Evolutionary conservation across 1,140 invertebrate genomes (phyloP).

Genomic region (Drosophila asahinai): DNA sequence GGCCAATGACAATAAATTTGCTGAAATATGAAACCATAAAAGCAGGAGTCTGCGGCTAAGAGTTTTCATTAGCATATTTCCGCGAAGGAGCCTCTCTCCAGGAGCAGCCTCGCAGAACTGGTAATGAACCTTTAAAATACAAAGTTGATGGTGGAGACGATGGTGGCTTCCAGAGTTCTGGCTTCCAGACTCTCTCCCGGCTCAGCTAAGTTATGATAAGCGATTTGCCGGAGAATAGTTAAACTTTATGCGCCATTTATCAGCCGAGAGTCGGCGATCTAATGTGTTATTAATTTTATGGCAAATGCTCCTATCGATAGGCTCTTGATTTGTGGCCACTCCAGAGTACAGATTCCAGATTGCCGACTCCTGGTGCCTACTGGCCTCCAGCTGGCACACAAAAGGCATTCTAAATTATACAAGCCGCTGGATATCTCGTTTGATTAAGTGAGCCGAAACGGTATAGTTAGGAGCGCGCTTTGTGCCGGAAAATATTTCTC

Average conservation of each 20-base stretch:
- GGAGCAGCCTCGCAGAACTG: constrained; percentile 13
- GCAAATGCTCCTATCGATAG: constrained; percentile 71
- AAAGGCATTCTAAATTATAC: constrained; percentile 79
- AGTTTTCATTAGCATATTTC: constrained; percentile 81
- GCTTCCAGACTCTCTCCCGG: neutral
- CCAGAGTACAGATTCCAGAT: neutral
- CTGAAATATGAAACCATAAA: constrained; percentile 82
- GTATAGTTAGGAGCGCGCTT: constrained; percentile 69
- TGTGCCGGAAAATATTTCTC: constrained; percentile 75
- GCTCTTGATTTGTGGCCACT: constrained; percentile 42
- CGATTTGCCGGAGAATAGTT: constrained; percentile 67
- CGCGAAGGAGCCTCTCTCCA: constrained; percentile 11
- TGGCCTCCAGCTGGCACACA: constrained; percentile 47
- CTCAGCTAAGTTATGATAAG: constrained; percentile 62
- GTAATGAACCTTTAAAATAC: constrained; percentile 75
- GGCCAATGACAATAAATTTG: constrained; percentile 66
- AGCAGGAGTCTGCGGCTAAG: constrained; percentile 47
- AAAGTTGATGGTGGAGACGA: constrained; percentile 66
- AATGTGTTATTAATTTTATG: constrained; percentile 83
- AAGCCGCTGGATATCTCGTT: constrained; percentile 82
- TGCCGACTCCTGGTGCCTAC: constrained; percentile 22
- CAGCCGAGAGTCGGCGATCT: constrained; percentile 55
- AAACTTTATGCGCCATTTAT: constrained; percentile 74
- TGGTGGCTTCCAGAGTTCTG: neutral
- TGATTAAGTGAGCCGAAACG: constrained; percentile 76